Evolutionary conservation across 2,113 vertebrate genomes (phyloP).

Genomic region (Lasiurus cinereus): DNA sequence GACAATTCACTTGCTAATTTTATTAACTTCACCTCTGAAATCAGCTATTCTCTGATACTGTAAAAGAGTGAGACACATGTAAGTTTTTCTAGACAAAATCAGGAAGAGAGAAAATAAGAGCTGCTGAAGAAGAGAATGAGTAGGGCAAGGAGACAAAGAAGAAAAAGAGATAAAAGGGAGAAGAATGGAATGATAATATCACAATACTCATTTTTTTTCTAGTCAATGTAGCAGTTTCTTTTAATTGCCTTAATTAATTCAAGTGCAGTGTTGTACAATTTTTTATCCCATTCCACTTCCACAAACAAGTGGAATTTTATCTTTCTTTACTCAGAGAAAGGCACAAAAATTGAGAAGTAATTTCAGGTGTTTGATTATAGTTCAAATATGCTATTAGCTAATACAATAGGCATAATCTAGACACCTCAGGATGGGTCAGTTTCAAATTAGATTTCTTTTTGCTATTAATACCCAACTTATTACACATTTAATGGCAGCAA

Average conservation of each 20-base stretch:
- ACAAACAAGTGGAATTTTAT: neutral
- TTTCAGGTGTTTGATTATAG: neutral
- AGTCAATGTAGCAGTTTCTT: neutral
- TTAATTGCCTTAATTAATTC: neutral
- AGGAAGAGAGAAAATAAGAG: neutral
- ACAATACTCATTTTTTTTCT: neutral
- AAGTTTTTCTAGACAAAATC: neutral
- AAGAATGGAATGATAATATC: neutral
- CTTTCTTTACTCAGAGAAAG: constrained; percentile 4
- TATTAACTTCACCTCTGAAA: neutral
- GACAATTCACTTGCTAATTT: neutral
- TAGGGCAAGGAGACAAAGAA: neutral
- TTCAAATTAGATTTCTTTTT: neutral
- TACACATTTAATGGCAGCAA: constrained; percentile 9
- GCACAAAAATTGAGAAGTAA: neutral
- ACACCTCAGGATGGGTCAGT: neutral
- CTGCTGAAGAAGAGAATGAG: neutral
- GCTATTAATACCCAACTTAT: neutral
- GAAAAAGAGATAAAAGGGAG: neutral
- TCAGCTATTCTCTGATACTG: neutral
- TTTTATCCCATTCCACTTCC: neutral
- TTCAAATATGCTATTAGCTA: neutral
- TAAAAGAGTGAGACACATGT: neutral
- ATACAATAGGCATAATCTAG: too few relatives aligned
- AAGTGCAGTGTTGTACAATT: neutral